Conservation (phyloP, 2,888 invertebrate species). For the Dendrolimus pini region DNA sequence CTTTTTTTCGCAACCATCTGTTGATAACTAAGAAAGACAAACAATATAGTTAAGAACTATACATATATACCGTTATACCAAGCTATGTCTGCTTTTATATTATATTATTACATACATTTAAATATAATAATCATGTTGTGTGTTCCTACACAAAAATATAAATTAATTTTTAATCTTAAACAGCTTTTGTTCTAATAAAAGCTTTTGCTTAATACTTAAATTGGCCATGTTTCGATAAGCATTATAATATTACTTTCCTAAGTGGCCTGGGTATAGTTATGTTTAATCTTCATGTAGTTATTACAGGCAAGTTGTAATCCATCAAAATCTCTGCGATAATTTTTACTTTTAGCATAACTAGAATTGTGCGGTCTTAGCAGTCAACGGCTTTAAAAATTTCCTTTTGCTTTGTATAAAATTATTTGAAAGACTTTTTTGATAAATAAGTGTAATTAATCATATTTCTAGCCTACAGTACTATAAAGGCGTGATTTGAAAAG, state of each 20-base stretch:
- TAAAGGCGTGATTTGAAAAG: neutral
- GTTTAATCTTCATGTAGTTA: neutral
- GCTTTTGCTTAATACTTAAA: neutral
- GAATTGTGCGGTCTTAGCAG: neutral
- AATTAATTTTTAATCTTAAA: no score
- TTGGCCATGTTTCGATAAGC: neutral
- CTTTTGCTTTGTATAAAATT: neutral
- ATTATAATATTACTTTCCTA: constrained; percentile 10
- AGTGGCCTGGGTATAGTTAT: constrained; percentile 2
- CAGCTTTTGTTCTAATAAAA: no score
- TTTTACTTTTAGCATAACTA: neutral
- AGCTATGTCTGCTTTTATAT: no score
- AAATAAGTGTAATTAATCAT: neutral
- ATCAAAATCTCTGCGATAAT: neutral
- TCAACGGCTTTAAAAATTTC: neutral
- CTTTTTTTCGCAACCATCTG: no score
- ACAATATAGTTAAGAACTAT: no score
- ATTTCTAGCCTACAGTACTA: neutral
- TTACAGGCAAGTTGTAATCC: neutral
- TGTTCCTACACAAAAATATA: no score
- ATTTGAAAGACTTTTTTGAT: neutral
- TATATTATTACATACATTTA: no score
- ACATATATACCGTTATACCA: no score
- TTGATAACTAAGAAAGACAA: no score
- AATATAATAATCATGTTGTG: no score